Percentiles rank a stretch among this genome's conserved stretches.
Evolutionary conservation across 2,113 vertebrate genomes (phyloP).

Genomic region (Pangasianodon gigas): DNA sequence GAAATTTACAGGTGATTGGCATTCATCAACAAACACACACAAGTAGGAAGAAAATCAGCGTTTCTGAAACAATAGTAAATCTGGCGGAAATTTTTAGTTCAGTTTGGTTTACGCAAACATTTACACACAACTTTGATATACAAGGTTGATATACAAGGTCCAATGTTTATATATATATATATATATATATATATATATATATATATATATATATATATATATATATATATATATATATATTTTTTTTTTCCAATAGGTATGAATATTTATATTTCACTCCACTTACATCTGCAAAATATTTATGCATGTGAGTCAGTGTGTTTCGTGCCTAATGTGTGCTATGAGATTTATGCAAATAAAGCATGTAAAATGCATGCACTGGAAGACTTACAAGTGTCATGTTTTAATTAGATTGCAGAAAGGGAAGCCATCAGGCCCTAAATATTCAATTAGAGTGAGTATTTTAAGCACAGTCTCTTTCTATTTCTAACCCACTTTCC

Average conservation of each 20-base stretch:
- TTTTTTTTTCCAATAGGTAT: not conserved
- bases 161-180: not conserved
- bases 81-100: not conserved
- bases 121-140: not conserved
- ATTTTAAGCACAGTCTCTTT: conserved; percentile 30
- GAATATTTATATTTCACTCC: not conserved
- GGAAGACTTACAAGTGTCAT: conserved; percentile 46
- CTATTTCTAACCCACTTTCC: not conserved
- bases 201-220: not conserved
- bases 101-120: not conserved
- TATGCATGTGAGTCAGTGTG: not conserved
- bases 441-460: conserved; percentile 52
- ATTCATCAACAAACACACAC: not conserved
- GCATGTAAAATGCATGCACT: conserved; percentile 45
- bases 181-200: too few relatives aligned
- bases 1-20: not conserved
- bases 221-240: too few relatives aligned
- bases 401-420: conserved; percentile 55
- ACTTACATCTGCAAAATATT: not conserved
- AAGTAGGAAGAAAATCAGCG: too few relatives aligned
- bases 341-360: conserved; percentile 55
- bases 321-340: conserved; percentile 20
- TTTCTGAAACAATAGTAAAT: not conserved
- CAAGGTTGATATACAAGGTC: not conserved
- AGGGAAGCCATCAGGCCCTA: conserved; percentile 27